A percentile compares a stretch with the other conserved stretches of the same genome.
Conservation (phyloP, 2,113 vertebrate species). For the Odobenus rosmarus region DNA sequence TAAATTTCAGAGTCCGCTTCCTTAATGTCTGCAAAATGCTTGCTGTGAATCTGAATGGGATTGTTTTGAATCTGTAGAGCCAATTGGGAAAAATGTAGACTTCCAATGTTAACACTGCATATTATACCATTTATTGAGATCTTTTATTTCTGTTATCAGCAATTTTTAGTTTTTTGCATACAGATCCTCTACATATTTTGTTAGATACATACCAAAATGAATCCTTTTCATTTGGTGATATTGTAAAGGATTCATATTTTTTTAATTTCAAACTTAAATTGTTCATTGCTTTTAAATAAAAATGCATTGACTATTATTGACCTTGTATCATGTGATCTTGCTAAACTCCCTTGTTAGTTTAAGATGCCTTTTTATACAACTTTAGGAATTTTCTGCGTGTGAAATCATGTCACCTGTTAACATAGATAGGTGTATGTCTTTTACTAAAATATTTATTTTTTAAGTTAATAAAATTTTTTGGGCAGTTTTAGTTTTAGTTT, state of each 20-base stretch:
- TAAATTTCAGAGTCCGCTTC: neutral
- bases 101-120: neutral
- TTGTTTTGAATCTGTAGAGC: neutral
- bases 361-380: neutral
- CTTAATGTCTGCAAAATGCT: neutral
- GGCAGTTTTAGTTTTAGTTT: neutral
- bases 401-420: neutral
- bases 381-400: neutral
- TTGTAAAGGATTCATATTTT: neutral
- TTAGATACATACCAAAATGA: neutral
- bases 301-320: neutral
- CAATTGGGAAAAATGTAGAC: neutral
- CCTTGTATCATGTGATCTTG: neutral
- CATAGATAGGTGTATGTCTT: neutral
- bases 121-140: neutral
- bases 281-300: neutral
- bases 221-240: neutral
- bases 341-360: neutral
- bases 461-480: neutral
- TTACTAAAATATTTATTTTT: neutral
- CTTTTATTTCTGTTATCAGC: neutral
- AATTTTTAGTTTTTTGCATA: neutral
- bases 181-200: neutral
- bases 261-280: neutral
- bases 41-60: neutral